Evolutionary conservation across 1,140 invertebrate genomes (phyloP).

Genomic region (Drosophila insularis): DNA sequence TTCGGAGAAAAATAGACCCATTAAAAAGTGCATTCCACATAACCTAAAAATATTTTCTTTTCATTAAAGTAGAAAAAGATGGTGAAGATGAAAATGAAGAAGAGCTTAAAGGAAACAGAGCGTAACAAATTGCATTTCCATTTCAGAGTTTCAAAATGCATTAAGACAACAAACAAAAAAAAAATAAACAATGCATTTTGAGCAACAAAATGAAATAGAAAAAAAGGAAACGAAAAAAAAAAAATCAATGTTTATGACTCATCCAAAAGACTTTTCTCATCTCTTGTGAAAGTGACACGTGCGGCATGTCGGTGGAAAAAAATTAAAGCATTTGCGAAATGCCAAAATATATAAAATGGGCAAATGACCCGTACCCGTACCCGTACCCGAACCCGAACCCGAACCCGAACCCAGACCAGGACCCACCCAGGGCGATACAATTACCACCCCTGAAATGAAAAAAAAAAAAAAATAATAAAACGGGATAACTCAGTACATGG

Average conservation of each 20-base stretch:
- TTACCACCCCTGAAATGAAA: conserved; percentile 1
- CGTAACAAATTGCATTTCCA: conserved; percentile 71
- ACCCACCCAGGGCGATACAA: conserved; percentile 2
- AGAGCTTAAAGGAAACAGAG: conserved; percentile 56
- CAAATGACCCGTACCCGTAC: no score
- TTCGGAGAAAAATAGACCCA: neutral
- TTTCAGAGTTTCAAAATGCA: conserved; percentile 43
- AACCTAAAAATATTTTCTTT: neutral
- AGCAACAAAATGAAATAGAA: conserved; percentile 39
- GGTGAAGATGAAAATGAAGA: neutral
- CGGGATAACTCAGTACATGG: conserved; percentile 7
- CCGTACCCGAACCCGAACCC: no score
- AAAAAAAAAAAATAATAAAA: no score
- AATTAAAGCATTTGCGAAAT: conserved; percentile 34
- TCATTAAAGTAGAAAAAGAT: neutral
- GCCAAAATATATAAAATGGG: conserved; percentile 15
- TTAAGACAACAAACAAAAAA: neutral
- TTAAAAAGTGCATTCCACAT: neutral
- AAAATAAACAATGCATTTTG: conserved; percentile 5
- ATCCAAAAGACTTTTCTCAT: conserved; percentile 22
- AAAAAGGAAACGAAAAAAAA: conserved; percentile 43
- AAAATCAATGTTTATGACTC: conserved; percentile 57
- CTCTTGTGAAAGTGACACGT: conserved; percentile 72
- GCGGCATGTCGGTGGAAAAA: conserved; percentile 23
- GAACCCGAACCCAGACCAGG: neutral